Conservation (phyloP, 2,888 invertebrate genomes). For the Caenorhabditis wallacei region DNA sequence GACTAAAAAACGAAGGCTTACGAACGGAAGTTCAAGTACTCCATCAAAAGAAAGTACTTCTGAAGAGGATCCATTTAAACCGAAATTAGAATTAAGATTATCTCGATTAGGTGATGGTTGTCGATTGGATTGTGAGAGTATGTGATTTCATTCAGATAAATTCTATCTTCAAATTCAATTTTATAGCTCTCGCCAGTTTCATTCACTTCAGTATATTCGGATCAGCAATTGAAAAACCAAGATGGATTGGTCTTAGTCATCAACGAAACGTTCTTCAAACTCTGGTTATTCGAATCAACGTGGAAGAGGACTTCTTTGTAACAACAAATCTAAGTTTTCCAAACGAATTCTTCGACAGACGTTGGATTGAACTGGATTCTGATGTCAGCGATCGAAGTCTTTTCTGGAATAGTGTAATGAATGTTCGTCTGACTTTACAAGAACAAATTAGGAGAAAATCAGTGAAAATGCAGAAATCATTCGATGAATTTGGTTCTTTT, state of each 20-base stretch:
- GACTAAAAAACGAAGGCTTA: slow-evolving; percentile 11
- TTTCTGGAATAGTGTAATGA: slow-evolving; percentile 75
- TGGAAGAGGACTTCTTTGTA: slow-evolving; percentile 73
- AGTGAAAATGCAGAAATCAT: slow-evolving; percentile 34
- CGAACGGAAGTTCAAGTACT: background rate
- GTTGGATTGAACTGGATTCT: slow-evolving; percentile 68
- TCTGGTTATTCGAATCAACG: slow-evolving; percentile 75
- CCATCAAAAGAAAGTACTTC: background rate
- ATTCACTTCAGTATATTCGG: slow-evolving; percentile 71
- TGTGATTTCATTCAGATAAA: background rate
- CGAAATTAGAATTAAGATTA: slow-evolving; percentile 12
- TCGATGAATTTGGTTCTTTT: background rate
- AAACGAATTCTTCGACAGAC: slow-evolving; percentile 73
- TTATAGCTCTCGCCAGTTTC: slow-evolving; percentile 65
- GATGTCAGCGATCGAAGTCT: slow-evolving; percentile 64
- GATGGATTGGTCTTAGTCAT: slow-evolving; percentile 64
- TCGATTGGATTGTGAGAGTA: slow-evolving; percentile 35
- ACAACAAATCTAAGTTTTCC: slow-evolving; percentile 66
- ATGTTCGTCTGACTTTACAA: slow-evolving; percentile 69
- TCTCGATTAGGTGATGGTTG: slow-evolving; percentile 15
- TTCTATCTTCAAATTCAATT: background rate
- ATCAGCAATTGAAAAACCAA: slow-evolving; percentile 60
- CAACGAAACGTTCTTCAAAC: slow-evolving; percentile 65
- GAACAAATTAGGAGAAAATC: slow-evolving; percentile 65
- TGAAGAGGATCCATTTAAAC: background rate